Evolutionary conservation across 1,140 invertebrate genomes (phyloP), one percentile per base, ranked within the genome.

Genomic region (Sesamia nonagrioides): DNA sequence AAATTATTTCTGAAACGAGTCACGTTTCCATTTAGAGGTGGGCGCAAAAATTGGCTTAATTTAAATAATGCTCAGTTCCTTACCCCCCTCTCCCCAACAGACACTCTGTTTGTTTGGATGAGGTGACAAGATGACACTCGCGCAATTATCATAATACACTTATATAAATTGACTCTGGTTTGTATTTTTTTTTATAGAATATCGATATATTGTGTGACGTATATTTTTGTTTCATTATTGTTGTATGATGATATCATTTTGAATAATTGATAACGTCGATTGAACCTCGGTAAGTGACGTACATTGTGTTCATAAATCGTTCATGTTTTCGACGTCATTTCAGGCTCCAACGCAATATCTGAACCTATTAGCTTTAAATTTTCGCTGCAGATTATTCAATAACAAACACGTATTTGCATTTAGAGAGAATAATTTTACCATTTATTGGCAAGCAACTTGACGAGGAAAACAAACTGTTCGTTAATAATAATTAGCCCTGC

Each of bases 1-100:
- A 88, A 90, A 88, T 90, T 88, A 85, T 86, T 89, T 84, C 82
- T 82, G 82, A 84, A 88, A 84, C 82, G 82, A 87, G 88, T 87
- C 87, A 87, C 87, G 83, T 87, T 84, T 77, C 79, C 76, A 61
- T 86, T 83, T 68, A 75, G 68, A 89, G 76, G 81, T 86, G 74
- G 82, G 84, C 74, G 78, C 58, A 85, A 85, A 88, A 87, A 88
- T 84, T 86, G 84, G 56, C 78, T 79, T 81, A 87, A 87, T 89
- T 88, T 89, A 84, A 86, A 86, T 88, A 88, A 86, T 84, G 77
- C 48, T 82, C 54, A 74, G 68, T 80, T 76, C 61, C 37, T 40
- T 66, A 18, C 18, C 13, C 27, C 37, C n/a, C 21, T 45, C 21
- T 11, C 58, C 33, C 8, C 54, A 3, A 5, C 37, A 74, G 58